Evolutionary conservation across 2,888 invertebrate species (phyloP).

Genomic region (Oscheius sp.): DNA sequence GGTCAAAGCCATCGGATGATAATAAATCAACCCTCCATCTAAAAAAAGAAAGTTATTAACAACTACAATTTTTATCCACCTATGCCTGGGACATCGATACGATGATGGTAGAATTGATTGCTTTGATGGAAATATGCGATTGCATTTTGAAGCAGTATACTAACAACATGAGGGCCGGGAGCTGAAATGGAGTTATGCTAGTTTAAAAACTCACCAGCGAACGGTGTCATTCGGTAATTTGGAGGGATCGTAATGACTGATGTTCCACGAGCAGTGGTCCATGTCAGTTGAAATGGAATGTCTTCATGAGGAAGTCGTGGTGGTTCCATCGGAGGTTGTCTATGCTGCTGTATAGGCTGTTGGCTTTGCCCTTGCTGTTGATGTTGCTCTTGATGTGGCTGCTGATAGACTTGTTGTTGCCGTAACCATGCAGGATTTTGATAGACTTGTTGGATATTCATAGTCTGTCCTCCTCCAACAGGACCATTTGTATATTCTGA

Average conservation of each 20-base stretch:
- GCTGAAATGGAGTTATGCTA: not conserved
- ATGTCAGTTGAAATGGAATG: not conserved
- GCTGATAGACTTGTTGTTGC: not conserved
- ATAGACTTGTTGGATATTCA: no score
- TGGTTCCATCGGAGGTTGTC: not conserved
- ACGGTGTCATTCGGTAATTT: not conserved
- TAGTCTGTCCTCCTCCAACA: no score
- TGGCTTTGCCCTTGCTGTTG: not conserved
- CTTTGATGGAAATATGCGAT: not conserved
- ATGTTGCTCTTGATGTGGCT: not conserved
- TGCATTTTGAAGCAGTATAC: not conserved
- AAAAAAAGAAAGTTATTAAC: not conserved
- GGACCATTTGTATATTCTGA: no score
- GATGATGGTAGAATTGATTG: not conserved
- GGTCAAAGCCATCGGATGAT: not conserved
- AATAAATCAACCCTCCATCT: constrained; percentile 8
- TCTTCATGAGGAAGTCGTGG: not conserved
- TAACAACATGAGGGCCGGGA: not conserved
- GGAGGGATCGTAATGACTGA: not conserved
- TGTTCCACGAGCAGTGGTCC: not conserved
- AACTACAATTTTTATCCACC: not conserved
- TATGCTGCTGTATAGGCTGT: not conserved
- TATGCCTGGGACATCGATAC: not conserved
- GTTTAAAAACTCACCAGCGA: not conserved
- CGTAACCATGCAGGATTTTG: not conserved